Conservation (phyloP, 2,113 vertebrate genomes). For the Strix aluco region DNA sequence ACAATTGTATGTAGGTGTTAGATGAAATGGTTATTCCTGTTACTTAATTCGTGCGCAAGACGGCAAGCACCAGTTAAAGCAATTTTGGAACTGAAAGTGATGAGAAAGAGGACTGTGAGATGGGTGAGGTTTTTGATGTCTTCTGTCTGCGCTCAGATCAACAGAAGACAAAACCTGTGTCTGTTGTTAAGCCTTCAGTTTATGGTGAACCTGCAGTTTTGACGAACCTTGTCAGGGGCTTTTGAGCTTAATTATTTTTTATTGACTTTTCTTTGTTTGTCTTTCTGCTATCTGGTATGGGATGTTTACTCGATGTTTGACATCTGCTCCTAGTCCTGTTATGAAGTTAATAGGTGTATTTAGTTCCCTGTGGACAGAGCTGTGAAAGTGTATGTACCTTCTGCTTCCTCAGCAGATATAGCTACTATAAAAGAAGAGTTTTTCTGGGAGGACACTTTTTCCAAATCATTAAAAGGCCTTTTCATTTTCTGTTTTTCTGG, state of each 20-base stretch:
- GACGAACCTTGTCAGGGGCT: background rate
- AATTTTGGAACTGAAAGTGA: background rate
- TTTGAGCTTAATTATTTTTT: slow-evolving; percentile 9
- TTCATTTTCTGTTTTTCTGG: background rate
- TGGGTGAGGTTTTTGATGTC: background rate
- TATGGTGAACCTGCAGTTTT: background rate
- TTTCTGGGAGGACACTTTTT: background rate
- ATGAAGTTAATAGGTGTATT: background rate
- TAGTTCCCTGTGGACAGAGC: background rate
- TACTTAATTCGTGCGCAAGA: background rate
- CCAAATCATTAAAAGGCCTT: background rate
- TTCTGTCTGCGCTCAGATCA: background rate
- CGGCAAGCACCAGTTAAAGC: background rate
- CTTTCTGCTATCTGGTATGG: background rate
- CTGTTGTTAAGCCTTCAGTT: background rate
- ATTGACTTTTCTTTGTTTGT: slow-evolving; percentile 42
- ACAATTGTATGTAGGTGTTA: background rate
- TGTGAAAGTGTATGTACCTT: background rate
- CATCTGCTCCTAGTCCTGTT: slow-evolving; percentile 18
- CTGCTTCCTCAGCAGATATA: background rate
- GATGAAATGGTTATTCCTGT: background rate
- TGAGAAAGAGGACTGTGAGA: background rate
- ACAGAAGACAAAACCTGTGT: background rate
- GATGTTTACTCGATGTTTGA: slow-evolving; percentile 23
- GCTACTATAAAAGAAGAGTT: background rate